Base-by-base conservation (phyloP, 2,888 invertebrate species). In the Sarcophaga rosellei region DNA sequence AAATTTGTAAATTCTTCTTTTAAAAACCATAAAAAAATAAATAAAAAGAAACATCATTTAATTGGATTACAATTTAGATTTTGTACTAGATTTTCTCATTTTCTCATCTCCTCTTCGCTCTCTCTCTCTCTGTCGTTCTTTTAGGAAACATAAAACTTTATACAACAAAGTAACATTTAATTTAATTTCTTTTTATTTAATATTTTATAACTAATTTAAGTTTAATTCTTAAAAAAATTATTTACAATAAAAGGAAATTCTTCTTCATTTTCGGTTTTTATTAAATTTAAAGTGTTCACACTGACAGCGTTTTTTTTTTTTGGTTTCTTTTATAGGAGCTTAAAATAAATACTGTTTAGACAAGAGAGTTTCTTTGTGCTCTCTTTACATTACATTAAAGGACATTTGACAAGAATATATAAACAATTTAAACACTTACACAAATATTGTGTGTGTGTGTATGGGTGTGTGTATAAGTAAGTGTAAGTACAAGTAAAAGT, bases 361-460 rank as follows among this genome's bases (percentile, higher is more conserved):
- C 73, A 53, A 74, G 53, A 47, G 62, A 66, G 35, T 61, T 61
- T 15, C 20, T 66, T 23, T 15, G 11, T 10, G 45, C 8, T 61
- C 21, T 72, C 47, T 73, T 47, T 61, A 12, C 8, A 4, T 68
- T 74, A 74, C 72, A 73, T 4, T 35, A 35, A 17, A 53, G 25
- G 25, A 68, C 21, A 57, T 21, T 70, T 70, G 53, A 35, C 57
- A 57, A 57, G 17, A 45, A 57, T 23, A 8, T 35, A 45, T 25
- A 69, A 8, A 65, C 15, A 44, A 17, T 8, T 61, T n/a, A n/a
- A 44, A n/a, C 57, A 66, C 6, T 62, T 25, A 68, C 74, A 81
- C 66, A 74, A 74, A 81, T 68, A 81, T 68, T 68, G 74, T 68
- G 68, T 68, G n/a, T 5, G 61, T 44, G 21, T 47, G 57, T 62